Evolutionary conservation across 2,888 invertebrate species (phyloP).

Genomic region (Hirtodrosophila confusa): DNA sequence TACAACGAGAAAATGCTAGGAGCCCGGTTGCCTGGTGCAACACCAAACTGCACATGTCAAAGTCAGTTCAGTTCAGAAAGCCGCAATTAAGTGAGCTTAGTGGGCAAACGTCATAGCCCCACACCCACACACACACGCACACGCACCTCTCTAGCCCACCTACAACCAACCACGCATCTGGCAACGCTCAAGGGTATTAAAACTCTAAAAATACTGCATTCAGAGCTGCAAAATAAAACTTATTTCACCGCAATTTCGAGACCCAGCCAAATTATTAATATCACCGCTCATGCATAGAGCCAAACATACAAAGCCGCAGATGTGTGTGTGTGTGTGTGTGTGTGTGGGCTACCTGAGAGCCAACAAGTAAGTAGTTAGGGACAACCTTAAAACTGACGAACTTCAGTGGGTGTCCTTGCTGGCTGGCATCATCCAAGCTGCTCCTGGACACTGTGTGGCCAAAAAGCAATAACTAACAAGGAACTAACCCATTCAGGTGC

Average conservation of each 20-base stretch:
- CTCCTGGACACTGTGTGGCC: slow-evolving; percentile 12
- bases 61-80: slow-evolving; percentile 51
- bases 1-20: slow-evolving; percentile 1
- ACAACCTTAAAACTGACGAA: slow-evolving; percentile 28
- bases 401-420: slow-evolving; percentile 5
- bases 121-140: too few relatives aligned
- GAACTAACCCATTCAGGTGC: slow-evolving; percentile 27
- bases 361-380: slow-evolving; percentile 1
- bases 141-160: not conserved
- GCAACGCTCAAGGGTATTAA: not conserved
- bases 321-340: slow-evolving; percentile 16
- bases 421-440: not conserved
- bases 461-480: slow-evolving; percentile 9
- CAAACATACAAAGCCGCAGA: not conserved
- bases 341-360: slow-evolving; percentile 8
- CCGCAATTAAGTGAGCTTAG: slow-evolving; percentile 59
- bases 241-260: not conserved
- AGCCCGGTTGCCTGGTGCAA: slow-evolving; percentile 4
- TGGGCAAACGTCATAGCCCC: slow-evolving; percentile 3
- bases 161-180: not conserved
- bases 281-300: slow-evolving; percentile 10
- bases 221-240: slow-evolving; percentile 3
- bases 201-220: slow-evolving; percentile 7
- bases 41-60: slow-evolving; percentile 42
- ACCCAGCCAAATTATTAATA: slow-evolving; percentile 16